These are phyloP conservation scores for Sebastes trivittatus DNA, from an alignment of 2,797 vertebrate species.

Conservation along the genomic window DNA sequence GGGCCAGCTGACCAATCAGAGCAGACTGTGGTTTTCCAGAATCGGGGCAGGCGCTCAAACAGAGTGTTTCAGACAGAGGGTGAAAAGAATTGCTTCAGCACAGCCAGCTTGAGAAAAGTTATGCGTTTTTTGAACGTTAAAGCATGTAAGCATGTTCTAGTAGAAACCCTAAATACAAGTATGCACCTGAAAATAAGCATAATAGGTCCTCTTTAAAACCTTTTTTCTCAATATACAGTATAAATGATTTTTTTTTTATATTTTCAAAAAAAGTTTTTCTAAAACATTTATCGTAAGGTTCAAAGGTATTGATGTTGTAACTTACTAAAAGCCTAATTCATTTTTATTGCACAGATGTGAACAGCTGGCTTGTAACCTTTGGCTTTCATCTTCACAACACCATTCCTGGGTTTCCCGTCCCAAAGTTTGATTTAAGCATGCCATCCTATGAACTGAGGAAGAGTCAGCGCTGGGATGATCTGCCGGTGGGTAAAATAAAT, in stretches of 20 bases:
- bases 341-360: conserved; percentile 88
- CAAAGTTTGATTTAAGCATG: conserved; percentile 93
- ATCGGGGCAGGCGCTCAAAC: too few relatives aligned
- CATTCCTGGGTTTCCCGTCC: conserved; percentile 95
- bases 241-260: neutral
- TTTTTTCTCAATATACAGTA: neutral
- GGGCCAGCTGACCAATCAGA: too few relatives aligned
- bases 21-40: too few relatives aligned
- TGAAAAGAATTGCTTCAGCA: too few relatives aligned
- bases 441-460: conserved; percentile 94
- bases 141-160: too few relatives aligned
- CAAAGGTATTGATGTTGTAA: neutral
- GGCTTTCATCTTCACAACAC: conserved; percentile 99
- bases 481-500: conserved; percentile 87
- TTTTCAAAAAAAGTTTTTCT: neutral
- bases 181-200: too few relatives aligned
- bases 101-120: too few relatives aligned
- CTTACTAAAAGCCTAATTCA: neutral
- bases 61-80: too few relatives aligned
- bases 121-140: too few relatives aligned
- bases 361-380: conserved; percentile 99
- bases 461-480: conserved; percentile 97
- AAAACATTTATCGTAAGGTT: neutral
- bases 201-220: too few relatives aligned
- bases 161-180: too few relatives aligned